Base-by-base conservation (phyloP, 1,140 invertebrate species). In the Drosophila virilis region DNA sequence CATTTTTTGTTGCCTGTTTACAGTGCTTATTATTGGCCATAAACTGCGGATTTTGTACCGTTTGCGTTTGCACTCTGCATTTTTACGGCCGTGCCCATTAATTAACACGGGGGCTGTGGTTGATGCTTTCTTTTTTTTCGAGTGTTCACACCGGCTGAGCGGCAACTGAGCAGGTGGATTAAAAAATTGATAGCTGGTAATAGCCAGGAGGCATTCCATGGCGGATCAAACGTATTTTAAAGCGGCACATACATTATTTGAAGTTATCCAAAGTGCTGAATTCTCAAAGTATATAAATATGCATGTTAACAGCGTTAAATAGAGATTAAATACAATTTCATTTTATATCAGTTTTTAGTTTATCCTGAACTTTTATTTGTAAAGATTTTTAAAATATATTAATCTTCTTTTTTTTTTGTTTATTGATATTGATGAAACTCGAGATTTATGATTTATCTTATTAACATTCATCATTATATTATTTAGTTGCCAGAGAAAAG, bases 31-130 rank as follows among this genome's bases (percentile, higher is more conserved):
- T 80, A 80, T 80, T 69, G 77, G 46, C 64, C 60, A 70, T 84
- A 80, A 80, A 80, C 60, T 67, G 73, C 1, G 73, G 73, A 73
- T 72, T 85, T 77, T 77, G 61, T 57, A 45, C 45, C 42, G 37
- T 51, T 57, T 72, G 52, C 22, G 22, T 22, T 22, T 22, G 2
- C 22, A 22, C 22, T 22, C 22, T 22, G 0, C 57, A 74, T 22
- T 42, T 10, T n/a, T 74, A 70, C 77, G 78, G 82, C 82, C 77
- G 76, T 75, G 78, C 67, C 78, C 75, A 85, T 85, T 86, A 85
- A 85, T 85, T 85, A 86, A 86, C 70, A 78, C 13, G 74, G 57
- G 57, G 58, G 74, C 66, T 78, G 61, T 22, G 38, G 52, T 51
- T 72, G 45, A 28, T 66, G 45, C 22, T 50, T 17, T 32, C 15